Evolutionary conservation across 2,797 vertebrate genomes (phyloP).

Genomic region (Carcharodon carcharias): DNA sequence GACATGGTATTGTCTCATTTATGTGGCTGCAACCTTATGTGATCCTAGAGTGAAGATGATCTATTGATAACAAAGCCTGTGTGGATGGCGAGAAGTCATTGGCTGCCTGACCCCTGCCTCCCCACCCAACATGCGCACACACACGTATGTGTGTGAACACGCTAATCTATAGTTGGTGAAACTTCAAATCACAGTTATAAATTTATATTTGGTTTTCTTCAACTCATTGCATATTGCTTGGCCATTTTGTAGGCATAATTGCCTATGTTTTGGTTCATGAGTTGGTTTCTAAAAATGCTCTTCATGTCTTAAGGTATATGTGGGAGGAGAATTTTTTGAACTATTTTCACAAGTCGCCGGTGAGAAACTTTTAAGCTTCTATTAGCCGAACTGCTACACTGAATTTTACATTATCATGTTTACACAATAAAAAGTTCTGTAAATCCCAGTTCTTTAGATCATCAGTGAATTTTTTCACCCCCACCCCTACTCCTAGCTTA

Average conservation of each 20-base stretch:
- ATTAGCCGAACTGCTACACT: neutral
- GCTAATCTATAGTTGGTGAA: neutral
- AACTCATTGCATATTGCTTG: neutral
- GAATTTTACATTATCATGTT: neutral
- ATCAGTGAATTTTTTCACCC: neutral
- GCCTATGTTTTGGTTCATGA: neutral
- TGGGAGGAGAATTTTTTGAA: neutral
- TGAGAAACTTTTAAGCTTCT: neutral
- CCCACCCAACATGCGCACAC: neutral
- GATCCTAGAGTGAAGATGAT: neutral
- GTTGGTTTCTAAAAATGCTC: neutral
- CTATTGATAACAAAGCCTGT: neutral
- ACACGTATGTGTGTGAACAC: no score
- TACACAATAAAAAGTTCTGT: neutral
- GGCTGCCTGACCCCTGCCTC: neutral
- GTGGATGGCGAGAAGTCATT: no score
- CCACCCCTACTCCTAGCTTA: neutral
- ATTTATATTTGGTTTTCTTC: neutral
- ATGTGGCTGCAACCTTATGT: no score
- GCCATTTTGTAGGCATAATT: neutral
- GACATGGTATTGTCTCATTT: neutral
- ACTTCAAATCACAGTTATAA: neutral
- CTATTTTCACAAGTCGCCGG: neutral
- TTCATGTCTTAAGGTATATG: neutral
- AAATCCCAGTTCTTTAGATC: neutral